These are phyloP conservation scores for Metopolophium dirhodum DNA, from an alignment of 1,140 invertebrate genomes.

Conservation along the genomic window DNA sequence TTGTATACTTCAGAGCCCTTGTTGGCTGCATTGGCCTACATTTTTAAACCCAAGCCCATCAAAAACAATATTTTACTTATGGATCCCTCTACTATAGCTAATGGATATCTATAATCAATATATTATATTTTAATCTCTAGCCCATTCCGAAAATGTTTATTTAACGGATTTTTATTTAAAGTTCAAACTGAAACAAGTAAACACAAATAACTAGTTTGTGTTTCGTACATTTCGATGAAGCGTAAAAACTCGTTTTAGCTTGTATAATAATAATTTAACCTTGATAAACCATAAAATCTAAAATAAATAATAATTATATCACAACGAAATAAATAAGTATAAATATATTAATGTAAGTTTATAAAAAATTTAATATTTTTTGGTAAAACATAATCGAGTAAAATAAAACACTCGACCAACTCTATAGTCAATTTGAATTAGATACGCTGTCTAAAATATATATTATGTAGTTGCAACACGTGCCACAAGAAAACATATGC, in stretches of 20 bases:
- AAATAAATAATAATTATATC: not conserved
- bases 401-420: not conserved
- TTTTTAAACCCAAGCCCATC: not conserved
- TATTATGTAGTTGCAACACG: not conserved
- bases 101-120: not conserved
- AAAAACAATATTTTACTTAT: not conserved
- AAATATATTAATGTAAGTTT: not conserved
- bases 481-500: not conserved
- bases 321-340: not conserved
- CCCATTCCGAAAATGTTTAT: not conserved
- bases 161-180: not conserved
- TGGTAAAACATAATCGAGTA: not conserved
- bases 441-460: not conserved
- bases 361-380: not conserved
- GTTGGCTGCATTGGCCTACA: not conserved
- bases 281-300: not conserved
- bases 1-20: too few relatives aligned
- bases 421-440: not conserved
- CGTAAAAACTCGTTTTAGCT: slow-evolving; percentile 3
- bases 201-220: not conserved
- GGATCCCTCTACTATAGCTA: not conserved
- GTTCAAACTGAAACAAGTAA: not conserved
- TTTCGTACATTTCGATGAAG: not conserved
- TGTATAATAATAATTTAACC: not conserved
- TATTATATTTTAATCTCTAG: not conserved